These are phyloP conservation scores for Nemoura dubitans DNA, from an alignment of 2,888 invertebrate species.

Conservation along the genomic window DNA sequence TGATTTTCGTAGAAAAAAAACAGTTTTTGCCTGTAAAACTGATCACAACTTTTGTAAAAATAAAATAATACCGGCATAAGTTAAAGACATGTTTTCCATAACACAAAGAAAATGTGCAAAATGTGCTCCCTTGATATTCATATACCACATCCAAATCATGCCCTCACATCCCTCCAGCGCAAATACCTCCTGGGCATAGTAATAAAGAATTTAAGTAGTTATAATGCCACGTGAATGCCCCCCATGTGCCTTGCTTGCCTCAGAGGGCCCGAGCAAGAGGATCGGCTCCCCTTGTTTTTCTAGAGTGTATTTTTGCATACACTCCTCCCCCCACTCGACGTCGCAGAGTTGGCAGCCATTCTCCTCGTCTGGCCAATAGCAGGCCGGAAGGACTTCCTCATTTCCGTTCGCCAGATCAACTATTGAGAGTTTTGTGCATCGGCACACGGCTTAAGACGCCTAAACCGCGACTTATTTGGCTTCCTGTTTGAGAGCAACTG, in stretches of 20 bases:
- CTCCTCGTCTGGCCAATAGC: not conserved
- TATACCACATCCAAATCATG: too few species aligned
- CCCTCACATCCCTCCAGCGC: too few species aligned
- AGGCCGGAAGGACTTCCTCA: not conserved
- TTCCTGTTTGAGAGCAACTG: too few species aligned
- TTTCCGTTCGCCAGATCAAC: not conserved
- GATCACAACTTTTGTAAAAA: too few species aligned
- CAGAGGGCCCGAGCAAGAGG: not conserved
- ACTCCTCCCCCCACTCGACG: not conserved
- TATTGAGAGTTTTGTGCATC: not conserved
- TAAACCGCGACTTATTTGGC: too few species aligned
- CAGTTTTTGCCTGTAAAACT: too few species aligned
- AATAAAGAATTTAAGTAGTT: not conserved
- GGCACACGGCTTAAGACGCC: not conserved
- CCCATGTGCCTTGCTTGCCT: too few species aligned
- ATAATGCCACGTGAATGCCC: not conserved
- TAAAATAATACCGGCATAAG: too few species aligned
- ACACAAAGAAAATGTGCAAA: too few species aligned
- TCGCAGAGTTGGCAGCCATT: not conserved
- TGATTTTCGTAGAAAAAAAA: too few species aligned
- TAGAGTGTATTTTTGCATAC: not conserved
- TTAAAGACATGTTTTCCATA: too few species aligned
- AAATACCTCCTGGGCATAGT: not conserved
- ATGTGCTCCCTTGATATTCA: too few species aligned
- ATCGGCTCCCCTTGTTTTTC: constrained; percentile 22